phyloP scores from a whole-genome alignment of 2,797 vertebrate species.

The Cirrhinus mrigala region DNA sequence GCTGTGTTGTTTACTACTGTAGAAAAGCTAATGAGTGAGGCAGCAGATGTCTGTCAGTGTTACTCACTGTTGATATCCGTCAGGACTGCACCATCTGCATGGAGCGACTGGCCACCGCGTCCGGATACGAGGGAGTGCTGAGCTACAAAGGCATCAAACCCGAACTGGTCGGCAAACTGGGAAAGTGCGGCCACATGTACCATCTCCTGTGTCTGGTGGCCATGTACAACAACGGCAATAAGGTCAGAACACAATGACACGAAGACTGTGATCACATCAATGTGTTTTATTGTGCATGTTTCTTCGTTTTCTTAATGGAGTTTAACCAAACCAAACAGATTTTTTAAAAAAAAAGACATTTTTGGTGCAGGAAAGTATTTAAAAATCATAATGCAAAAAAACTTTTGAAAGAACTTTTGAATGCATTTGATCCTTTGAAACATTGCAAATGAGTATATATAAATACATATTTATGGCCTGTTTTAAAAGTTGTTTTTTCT shows the following conservation, averaged over 20 bases:
- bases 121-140: constrained; percentile 92
- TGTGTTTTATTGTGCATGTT: background rate
- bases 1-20: background rate
- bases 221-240: constrained; percentile 99
- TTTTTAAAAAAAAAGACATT: no score
- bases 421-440: no score
- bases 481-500: background rate
- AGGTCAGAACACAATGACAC: constrained; percentile 73
- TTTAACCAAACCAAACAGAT: background rate
- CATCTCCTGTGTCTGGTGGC: constrained; percentile 96
- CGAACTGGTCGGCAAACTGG: constrained; percentile 93
- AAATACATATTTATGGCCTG: background rate
- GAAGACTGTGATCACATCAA: background rate
- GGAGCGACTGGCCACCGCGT: constrained; percentile 91
- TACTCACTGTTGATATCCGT: constrained; percentile 42
- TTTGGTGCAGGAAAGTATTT: background rate
- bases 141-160: constrained; percentile 89
- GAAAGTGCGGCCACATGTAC: constrained; percentile 95
- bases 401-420: background rate
- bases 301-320: background rate
- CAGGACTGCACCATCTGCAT: constrained; percentile 99
- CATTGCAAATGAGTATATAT: no score
- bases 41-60: constrained; percentile 10
- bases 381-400: background rate
- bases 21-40: background rate